Evolutionary conservation across 2,113 vertebrate genomes (phyloP).

Genomic region (Gobius niger): DNA sequence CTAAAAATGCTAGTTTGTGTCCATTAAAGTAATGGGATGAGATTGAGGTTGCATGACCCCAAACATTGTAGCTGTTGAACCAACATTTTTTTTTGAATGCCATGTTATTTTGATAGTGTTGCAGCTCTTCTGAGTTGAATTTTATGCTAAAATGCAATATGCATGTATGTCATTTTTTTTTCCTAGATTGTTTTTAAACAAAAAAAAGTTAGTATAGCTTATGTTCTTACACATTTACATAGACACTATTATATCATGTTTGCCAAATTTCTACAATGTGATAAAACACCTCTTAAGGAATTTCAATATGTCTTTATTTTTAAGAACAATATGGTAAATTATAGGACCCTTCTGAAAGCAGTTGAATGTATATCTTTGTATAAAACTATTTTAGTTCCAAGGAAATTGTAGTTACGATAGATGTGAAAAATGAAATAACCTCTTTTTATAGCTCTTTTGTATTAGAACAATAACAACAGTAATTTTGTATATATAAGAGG

Average conservation of each 20-base stretch:
- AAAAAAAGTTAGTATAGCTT: slow-evolving; percentile 54
- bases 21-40: slow-evolving; percentile 46
- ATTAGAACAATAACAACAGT: slow-evolving; percentile 99
- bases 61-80: slow-evolving; percentile 64
- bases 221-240: slow-evolving; percentile 65
- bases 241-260: slow-evolving; percentile 73
- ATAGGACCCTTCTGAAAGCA: slow-evolving; percentile 87
- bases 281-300: slow-evolving; percentile 67
- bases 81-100: slow-evolving; percentile 57
- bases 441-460: slow-evolving; percentile 96
- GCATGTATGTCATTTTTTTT: slow-evolving; percentile 67
- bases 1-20: slow-evolving; percentile 52
- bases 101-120: slow-evolving; percentile 64
- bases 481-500: slow-evolving; percentile 99
- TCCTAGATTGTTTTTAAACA: slow-evolving; percentile 46
- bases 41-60: slow-evolving; percentile 63
- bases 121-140: slow-evolving; percentile 59
- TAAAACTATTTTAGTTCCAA: slow-evolving; percentile 89
- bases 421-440: slow-evolving; percentile 86
- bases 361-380: slow-evolving; percentile 94
- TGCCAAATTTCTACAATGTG: slow-evolving; percentile 76
- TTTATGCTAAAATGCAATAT: slow-evolving; percentile 71
- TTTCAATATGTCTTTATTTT: slow-evolving; percentile 73
- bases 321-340: slow-evolving; percentile 69
- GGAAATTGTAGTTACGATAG: slow-evolving; percentile 89